Evolutionary conservation across 37 sponge, comb jelly and placozoan genomes (phyloP).

Genomic region (Diacarnus erythraeanus): DNA sequence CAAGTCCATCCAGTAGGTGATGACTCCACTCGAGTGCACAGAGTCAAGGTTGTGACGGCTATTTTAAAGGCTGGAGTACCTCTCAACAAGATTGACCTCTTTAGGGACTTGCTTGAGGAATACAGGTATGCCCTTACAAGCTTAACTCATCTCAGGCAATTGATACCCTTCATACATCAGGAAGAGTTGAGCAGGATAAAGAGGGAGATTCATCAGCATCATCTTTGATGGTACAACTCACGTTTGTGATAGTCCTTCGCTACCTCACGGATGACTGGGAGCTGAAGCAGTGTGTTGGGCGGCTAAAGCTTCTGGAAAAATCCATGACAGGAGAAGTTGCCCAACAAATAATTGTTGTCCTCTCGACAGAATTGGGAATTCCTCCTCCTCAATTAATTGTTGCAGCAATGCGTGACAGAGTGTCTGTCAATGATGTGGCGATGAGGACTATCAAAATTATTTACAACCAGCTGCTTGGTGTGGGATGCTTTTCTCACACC

Average conservation of each 20-base stretch:
- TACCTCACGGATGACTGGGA: not conserved
- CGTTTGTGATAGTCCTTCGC: not conserved
- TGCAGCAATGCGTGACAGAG: constrained; percentile 18
- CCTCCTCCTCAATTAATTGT: not conserved
- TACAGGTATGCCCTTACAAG: too few relatives aligned
- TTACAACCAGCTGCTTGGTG: constrained; percentile 1
- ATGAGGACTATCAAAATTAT: constrained; percentile 12
- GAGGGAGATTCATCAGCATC: too few relatives aligned
- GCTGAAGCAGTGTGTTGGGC: not conserved
- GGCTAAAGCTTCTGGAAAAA: constrained; percentile 6
- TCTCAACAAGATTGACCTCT: too few relatives aligned
- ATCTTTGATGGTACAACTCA: too few relatives aligned
- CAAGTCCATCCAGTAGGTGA: too few relatives aligned
- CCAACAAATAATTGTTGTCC: not conserved
- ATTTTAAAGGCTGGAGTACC: too few relatives aligned
- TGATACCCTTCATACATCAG: too few relatives aligned
- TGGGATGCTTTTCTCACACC: constrained; percentile 10
- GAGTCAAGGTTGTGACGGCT: too few relatives aligned
- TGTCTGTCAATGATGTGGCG: constrained; percentile 6
- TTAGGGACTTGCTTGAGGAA: too few relatives aligned
- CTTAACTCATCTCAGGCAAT: too few relatives aligned
- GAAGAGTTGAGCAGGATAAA: too few relatives aligned
- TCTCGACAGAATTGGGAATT: constrained; percentile 7
- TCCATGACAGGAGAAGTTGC: constrained; percentile 11
- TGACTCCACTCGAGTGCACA: too few relatives aligned